These are phyloP conservation scores for Drosophila persimilis DNA, from an alignment of 1,140 invertebrate species.

Conservation along the genomic window DNA sequence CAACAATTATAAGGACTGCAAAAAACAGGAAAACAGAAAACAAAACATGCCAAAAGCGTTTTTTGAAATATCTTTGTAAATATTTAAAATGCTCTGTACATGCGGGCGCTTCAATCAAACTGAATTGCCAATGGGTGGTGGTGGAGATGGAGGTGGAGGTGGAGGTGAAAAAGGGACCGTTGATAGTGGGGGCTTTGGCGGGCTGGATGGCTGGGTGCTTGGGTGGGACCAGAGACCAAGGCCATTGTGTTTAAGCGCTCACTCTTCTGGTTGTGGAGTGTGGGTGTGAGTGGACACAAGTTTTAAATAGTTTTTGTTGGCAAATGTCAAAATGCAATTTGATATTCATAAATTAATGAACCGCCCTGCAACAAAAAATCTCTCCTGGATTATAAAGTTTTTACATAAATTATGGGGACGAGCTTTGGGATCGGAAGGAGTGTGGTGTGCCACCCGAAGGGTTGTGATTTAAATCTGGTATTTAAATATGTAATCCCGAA, in stretches of 20 bases:
- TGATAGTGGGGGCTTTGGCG: constrained; percentile 11
- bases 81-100: constrained; percentile 80
- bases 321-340: constrained; percentile 77
- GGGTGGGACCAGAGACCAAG: constrained; percentile 9
- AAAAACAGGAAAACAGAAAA: constrained; percentile 24
- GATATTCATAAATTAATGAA: constrained; percentile 81
- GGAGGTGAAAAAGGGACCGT: constrained; percentile 21
- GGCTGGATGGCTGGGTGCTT: neutral
- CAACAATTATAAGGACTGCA: constrained; percentile 40
- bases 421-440: neutral
- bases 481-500: constrained; percentile 60
- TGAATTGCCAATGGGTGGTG: constrained; percentile 50
- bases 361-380: constrained; percentile 60
- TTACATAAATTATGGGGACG: constrained; percentile 63
- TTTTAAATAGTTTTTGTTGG: constrained; percentile 79
- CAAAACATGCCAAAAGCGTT: constrained; percentile 78
- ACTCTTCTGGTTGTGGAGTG: neutral
- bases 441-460: constrained; percentile 3
- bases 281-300: constrained; percentile 39
- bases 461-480: constrained; percentile 49
- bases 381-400: constrained; percentile 58
- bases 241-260: constrained; percentile 18
- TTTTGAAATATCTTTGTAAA: constrained; percentile 82
- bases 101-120: constrained; percentile 80
- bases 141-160: constrained; percentile 13